Evolutionary conservation across 2,888 invertebrate genomes (phyloP), one percentile per base, ranked within the genome.

Genomic region (Tricholauxania praeusta): DNA sequence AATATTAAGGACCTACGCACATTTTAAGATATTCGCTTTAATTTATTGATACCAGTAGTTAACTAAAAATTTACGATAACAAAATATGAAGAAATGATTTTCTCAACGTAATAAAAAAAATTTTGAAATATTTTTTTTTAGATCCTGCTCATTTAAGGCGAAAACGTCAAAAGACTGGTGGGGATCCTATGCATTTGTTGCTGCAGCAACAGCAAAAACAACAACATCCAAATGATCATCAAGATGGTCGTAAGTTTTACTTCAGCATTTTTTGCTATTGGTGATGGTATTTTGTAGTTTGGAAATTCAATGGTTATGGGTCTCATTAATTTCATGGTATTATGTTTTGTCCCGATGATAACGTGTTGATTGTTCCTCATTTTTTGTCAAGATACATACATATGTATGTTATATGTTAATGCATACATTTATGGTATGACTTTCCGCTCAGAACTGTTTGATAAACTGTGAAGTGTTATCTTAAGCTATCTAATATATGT

Each of bases 71-170:
- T 39, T 39, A 39, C 10, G 2, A 10, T 10, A 4, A 39, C 39
- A 39, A 39, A 39, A 39, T 8, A 8, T 39, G 39, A 39, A 39
- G 39, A 39, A 39, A 39, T 1, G 5, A 39, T 10, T 39, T 39
- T 39, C 6, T 39, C 10, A 39, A 39, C 39, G 39, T 39, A 39
- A 39, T 39, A 39, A 39, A 39, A 39, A 32, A 39, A 39, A 39
- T 10, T 39, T 39, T 39, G 10, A 39, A 39, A 39, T 39, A 39
- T 39, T 39, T 79, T 83, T 87, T 85, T 87, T 89, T 89, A 91
- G 91, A 91, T 89, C 89, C 90, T 82, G 89, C 88, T 85, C 87
- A 88, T 80, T 87, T 90, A 86, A 91, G 89, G 79, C 85, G 86
- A 72, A 87, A 87, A 80, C 85, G 87, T 79, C 86, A 85, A 88